These are phyloP conservation scores for Spondyliosoma cantharus DNA, from an alignment of 2,797 vertebrate species.

Conservation along the genomic window DNA sequence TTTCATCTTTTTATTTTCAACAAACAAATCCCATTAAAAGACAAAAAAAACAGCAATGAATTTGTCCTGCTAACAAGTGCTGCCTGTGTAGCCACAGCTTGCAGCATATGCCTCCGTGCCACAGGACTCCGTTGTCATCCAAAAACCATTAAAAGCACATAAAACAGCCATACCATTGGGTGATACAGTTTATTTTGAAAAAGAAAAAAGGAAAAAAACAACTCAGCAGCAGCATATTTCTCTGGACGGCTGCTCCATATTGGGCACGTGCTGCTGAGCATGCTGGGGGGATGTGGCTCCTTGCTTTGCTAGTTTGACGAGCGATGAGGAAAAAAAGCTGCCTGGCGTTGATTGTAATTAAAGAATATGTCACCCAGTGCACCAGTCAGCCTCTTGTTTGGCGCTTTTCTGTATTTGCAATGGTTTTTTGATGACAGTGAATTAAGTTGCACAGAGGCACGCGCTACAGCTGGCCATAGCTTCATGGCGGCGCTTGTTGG, in stretches of 20 bases:
- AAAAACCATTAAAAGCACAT: conserved; percentile 59
- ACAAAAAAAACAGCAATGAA: conserved; percentile 39
- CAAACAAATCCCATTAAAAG: conserved; percentile 37
- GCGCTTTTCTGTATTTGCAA: conserved; percentile 38
- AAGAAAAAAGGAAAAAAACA: background rate
- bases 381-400: conserved; percentile 23
- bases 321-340: conserved; percentile 24
- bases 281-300: conserved; percentile 7
- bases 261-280: conserved; percentile 20
- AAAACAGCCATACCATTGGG: conserved; percentile 33
- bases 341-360: conserved; percentile 46
- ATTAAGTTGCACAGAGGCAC: conserved; percentile 32
- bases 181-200: conserved; percentile 33
- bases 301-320: conserved; percentile 51
- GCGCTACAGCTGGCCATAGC: conserved; percentile 43
- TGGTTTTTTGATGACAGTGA: conserved; percentile 40
- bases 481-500: conserved; percentile 38
- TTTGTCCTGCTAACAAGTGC: conserved; percentile 56
- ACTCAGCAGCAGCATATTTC: conserved; percentile 28
- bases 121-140: conserved; percentile 33
- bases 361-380: conserved; percentile 47
- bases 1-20: conserved; percentile 30
- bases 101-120: conserved; percentile 41
- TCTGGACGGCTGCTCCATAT: conserved; percentile 35
- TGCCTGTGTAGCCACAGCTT: conserved; percentile 37